Evolutionary conservation across 2,797 vertebrate species (phyloP).

Genomic region (Molossus molossus): DNA sequence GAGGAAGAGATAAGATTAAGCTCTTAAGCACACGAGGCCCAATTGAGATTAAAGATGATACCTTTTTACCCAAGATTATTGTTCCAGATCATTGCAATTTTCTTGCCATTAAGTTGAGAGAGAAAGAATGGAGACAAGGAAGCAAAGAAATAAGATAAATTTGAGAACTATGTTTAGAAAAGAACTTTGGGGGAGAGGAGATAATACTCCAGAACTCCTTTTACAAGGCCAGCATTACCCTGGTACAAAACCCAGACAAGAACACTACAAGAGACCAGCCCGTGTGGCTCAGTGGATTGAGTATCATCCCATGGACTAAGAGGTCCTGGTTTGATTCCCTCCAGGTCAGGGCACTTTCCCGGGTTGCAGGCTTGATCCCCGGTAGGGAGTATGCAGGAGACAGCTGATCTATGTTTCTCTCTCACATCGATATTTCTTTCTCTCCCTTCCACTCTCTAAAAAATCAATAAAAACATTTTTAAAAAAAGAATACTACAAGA

Average conservation of each 20-base stretch:
- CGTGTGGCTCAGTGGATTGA: too few relatives aligned
- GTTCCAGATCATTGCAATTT: slow-evolving; percentile 1
- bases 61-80: slow-evolving; percentile 11
- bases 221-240: neutral
- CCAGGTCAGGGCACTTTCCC: too few relatives aligned
- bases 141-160: slow-evolving; percentile 19
- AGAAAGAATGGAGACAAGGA: neutral
- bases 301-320: too few relatives aligned
- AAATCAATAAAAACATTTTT: too few relatives aligned
- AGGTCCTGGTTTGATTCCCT: too few relatives aligned
- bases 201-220: neutral
- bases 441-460: too few relatives aligned
- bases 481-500: neutral
- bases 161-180: slow-evolving; percentile 26
- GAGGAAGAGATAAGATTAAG: slow-evolving; percentile 16
- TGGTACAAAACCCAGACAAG: neutral
- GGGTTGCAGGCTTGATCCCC: too few relatives aligned
- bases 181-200: neutral
- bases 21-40: neutral
- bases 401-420: too few relatives aligned
- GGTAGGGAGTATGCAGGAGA: too few relatives aligned
- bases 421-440: too few relatives aligned
- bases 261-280: neutral
- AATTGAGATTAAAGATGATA: slow-evolving; percentile 12
- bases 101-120: slow-evolving; percentile 19